Percentiles rank a stretch among this genome's conserved stretches.
Evolutionary conservation across 2,797 vertebrate genomes (phyloP).

Genomic region (Gambelia wislizenii): DNA sequence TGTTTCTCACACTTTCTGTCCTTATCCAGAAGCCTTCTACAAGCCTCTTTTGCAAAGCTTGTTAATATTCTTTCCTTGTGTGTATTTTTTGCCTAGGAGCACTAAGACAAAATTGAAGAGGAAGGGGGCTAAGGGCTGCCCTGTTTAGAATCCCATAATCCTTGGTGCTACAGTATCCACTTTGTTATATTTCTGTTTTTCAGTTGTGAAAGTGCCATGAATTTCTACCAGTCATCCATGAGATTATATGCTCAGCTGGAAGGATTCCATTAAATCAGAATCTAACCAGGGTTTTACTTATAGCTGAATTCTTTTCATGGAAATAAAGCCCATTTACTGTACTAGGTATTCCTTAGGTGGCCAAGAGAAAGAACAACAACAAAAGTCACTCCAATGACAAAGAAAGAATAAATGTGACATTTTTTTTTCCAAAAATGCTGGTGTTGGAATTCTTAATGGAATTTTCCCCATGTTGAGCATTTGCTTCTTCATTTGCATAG

Average conservation of each 20-base stretch:
- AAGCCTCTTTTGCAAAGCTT: background rate
- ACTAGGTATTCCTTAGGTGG: background rate
- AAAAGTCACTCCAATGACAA: background rate
- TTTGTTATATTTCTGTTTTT: conserved; percentile 1
- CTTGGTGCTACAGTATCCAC: background rate
- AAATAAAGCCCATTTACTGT: background rate
- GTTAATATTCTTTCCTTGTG: background rate
- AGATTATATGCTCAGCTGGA: conserved; percentile 3
- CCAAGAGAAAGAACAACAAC: background rate
- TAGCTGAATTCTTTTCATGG: background rate
- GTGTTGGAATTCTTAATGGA: background rate
- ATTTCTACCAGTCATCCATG: background rate
- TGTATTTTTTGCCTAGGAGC: background rate
- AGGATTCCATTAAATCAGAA: background rate
- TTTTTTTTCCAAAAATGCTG: conserved; percentile 20
- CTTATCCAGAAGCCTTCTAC: too few species aligned
- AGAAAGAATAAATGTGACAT: background rate
- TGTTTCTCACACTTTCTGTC: too few species aligned
- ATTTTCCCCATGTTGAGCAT: conserved; percentile 17
- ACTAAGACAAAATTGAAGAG: background rate
- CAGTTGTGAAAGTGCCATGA: background rate
- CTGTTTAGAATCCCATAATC: background rate
- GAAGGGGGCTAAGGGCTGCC: background rate
- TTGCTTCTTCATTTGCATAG: conserved; percentile 28
- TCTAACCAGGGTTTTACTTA: background rate